A percentile compares a stretch with the other conserved stretches of the same genome.
Conservation (phyloP, 2,113 vertebrate genomes). For the Phasianus colchicus region DNA sequence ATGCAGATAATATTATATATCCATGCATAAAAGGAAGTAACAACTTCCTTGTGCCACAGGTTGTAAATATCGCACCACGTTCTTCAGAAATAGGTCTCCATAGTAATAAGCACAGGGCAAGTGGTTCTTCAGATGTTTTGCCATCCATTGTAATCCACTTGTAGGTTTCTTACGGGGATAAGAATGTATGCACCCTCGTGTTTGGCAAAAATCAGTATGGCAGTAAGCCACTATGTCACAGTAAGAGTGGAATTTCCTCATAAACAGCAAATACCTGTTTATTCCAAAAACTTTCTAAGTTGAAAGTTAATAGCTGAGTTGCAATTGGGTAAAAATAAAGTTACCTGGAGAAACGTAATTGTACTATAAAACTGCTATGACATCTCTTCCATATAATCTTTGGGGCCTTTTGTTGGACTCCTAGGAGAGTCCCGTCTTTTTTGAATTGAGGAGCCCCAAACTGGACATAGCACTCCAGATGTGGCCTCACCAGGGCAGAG, state of each 20-base stretch:
- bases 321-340: not conserved
- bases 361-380: not conserved
- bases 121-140: not conserved
- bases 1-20: not conserved
- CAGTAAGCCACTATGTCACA: not conserved
- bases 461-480: too few species aligned
- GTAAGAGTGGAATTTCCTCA: not conserved
- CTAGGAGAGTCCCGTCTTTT: too few species aligned
- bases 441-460: too few species aligned
- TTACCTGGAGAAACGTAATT: rapidly evolving
- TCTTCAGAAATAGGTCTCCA: not conserved
- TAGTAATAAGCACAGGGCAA: not conserved
- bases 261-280: not conserved
- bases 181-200: not conserved
- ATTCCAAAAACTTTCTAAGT: not conserved
- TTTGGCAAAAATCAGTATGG: not conserved
- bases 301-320: not conserved
- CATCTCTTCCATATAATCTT: not conserved
- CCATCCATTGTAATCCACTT: not conserved
- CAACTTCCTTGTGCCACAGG: not conserved
- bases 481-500: too few species aligned
- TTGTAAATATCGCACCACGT: not conserved
- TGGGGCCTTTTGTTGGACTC: too few species aligned
- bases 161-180: rapidly evolving
- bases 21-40: not conserved